A percentile compares a stretch with the other conserved stretches of the same genome.
phyloP scores from a whole-genome alignment of 2,113 vertebrate species.

The Lates calcarifer region DNA sequence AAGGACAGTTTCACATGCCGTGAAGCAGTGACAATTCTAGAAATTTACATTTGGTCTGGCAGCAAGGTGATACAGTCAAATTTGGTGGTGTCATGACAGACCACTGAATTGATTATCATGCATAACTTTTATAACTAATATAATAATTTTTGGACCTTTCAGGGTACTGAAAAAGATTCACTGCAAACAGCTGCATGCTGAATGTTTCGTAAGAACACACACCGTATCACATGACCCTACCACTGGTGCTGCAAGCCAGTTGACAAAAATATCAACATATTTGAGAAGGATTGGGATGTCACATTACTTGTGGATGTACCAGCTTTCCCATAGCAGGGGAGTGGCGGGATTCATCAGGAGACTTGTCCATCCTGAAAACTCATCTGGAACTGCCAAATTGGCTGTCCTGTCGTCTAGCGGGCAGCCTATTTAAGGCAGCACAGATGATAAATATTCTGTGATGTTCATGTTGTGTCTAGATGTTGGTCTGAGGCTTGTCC shows the following conservation, averaged over 20 bases:
- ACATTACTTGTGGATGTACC: neutral
- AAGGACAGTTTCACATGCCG: constrained; percentile 38
- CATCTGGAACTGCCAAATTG: neutral
- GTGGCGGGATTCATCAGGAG: neutral
- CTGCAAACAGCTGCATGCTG: neutral
- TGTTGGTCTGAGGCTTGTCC: neutral
- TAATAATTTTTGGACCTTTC: neutral
- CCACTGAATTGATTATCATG: neutral
- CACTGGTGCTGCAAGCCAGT: neutral
- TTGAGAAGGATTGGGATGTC: neutral
- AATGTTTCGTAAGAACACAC: neutral
- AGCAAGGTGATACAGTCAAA: neutral
- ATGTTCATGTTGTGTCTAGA: too few relatives aligned
- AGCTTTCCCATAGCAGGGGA: neutral
- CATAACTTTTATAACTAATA: neutral
- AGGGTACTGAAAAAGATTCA: neutral
- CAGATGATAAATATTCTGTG: neutral
- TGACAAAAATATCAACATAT: neutral
- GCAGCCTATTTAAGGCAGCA: too few relatives aligned
- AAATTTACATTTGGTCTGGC: neutral
- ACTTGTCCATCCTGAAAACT: too few relatives aligned
- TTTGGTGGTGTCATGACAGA: neutral
- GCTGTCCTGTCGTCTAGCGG: neutral
- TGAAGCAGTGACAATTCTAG: neutral
- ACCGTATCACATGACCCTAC: neutral